Evolutionary conservation across 2,113 vertebrate species (phyloP), one percentile per base, ranked within the genome.

Genomic region (Caranx melampygus): DNA sequence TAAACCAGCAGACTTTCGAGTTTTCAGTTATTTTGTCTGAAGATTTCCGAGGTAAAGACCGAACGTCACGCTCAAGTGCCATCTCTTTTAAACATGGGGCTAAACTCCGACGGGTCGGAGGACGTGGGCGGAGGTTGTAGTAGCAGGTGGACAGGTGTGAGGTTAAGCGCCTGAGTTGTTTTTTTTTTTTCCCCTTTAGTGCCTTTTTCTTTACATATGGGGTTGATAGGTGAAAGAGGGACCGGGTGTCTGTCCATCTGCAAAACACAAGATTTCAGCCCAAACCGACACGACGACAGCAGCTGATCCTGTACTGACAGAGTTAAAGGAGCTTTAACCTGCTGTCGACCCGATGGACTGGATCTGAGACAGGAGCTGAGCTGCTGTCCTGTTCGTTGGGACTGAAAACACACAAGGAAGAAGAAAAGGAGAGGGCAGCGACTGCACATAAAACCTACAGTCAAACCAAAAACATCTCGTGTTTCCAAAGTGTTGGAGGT

Each of bases 141-240:
- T 13, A 0, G 55, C 78, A 84, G 78, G 67, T 33, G 52, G 64
- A 84, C 71, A 61, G 78, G 12, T 60, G 61, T 5, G 37, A 63
- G 61, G 16, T 66, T 80, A 81, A 81, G 78, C 59, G 72, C 85
- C 40, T 31, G 35, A 76, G 44, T 67, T 76, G n/a, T 26, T 26
- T 26, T 26, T 26, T 26, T 26, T 26, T 26, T 49, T 61, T 42
- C 37, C 42, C 35, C 71, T n/a, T 31, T 60, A 75, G 71, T 79
- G 75, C 75, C 65, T 26, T 79, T 72, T 70, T 70, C 59, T 83
- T 80, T 75, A 26, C 26, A 26, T 7, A 20, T 61, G 72, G 82
- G 82, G 72, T 57, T 2, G 6, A 61, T 26, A 26, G 26, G 26
- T 40, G 44, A 67, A 31, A 54, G 45, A 54, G 65, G 42, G 67